These are phyloP conservation scores for Arnoldichthys spilopterus DNA, from an alignment of 2,797 vertebrate genomes.

Conservation along the genomic window DNA sequence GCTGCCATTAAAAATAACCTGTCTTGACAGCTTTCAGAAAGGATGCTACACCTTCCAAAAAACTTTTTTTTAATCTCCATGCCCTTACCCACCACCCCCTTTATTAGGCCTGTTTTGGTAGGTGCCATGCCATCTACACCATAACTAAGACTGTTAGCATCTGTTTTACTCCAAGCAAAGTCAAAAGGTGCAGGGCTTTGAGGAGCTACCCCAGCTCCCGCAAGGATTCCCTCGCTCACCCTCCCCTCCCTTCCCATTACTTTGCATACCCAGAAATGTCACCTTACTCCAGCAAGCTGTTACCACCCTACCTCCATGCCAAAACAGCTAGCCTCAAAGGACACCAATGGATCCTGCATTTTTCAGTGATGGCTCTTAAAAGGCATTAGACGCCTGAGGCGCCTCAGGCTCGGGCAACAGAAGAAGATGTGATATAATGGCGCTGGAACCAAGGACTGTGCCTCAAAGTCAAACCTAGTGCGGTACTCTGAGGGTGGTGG, in stretches of 20 bases:
- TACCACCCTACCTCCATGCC: conserved; percentile 89
- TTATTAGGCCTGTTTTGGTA: conserved; percentile 53
- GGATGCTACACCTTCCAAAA: conserved; percentile 47
- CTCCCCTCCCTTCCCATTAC: conserved; percentile 69
- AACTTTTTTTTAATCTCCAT: conserved; percentile 40
- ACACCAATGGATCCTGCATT: conserved; percentile 86
- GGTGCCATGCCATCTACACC: conserved; percentile 57
- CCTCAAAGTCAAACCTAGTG: conserved; percentile 80
- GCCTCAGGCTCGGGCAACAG: conserved; percentile 78
- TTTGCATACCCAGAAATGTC: conserved; percentile 95
- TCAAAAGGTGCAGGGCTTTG: conserved; percentile 69
- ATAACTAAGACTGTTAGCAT: conserved; percentile 69
- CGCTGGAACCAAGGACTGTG: conserved; percentile 81
- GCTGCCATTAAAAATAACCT: conserved; percentile 60
- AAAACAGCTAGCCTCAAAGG: conserved; percentile 91
- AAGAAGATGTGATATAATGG: conserved; percentile 84
- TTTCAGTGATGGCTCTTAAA: conserved; percentile 88
- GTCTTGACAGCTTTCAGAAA: conserved; percentile 53
- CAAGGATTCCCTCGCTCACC: conserved; percentile 71
- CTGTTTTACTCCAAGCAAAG: conserved; percentile 72
- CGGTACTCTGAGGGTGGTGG: conserved; percentile 48
- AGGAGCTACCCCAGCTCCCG: conserved; percentile 66
- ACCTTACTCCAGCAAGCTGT: conserved; percentile 98
- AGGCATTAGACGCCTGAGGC: conserved; percentile 94
- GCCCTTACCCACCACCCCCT: conserved; percentile 33